Conservation (phyloP, 2,113 vertebrate genomes). For the Meleagris gallopavo region DNA sequence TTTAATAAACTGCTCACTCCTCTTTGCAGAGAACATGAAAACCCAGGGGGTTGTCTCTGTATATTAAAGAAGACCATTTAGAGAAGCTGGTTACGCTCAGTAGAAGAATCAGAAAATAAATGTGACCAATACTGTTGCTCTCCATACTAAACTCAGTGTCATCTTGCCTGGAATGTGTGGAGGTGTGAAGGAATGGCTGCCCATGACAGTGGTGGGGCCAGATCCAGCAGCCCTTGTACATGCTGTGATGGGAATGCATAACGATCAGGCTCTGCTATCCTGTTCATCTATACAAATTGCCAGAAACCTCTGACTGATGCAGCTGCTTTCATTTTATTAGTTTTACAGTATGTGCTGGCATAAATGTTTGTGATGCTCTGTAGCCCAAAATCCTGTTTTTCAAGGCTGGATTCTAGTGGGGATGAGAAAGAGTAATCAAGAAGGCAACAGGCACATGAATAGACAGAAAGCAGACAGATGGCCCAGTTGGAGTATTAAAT, state of each 20-base stretch:
- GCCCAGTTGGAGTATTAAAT: background rate
- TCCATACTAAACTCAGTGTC: background rate
- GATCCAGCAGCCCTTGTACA: background rate
- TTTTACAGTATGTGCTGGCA: background rate
- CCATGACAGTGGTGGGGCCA: background rate
- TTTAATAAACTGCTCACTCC: background rate
- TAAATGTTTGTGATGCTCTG: background rate
- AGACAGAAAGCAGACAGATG: background rate
- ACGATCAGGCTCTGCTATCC: background rate
- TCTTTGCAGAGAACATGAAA: background rate
- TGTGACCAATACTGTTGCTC: background rate
- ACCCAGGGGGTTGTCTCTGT: background rate
- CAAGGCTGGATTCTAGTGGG: background rate
- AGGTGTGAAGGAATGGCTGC: fast-evolving
- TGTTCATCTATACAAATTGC: background rate
- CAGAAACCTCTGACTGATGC: background rate
- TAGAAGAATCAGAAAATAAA: background rate
- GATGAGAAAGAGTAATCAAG: background rate
- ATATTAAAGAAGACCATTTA: background rate
- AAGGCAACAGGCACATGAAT: background rate
- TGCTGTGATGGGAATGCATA: background rate
- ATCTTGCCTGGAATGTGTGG: background rate
- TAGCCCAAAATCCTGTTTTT: background rate
- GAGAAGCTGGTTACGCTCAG: background rate
- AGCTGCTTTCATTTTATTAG: background rate